Evolutionary conservation across 2,797 vertebrate species (phyloP).

Genomic region (Eulemur mongoz): DNA sequence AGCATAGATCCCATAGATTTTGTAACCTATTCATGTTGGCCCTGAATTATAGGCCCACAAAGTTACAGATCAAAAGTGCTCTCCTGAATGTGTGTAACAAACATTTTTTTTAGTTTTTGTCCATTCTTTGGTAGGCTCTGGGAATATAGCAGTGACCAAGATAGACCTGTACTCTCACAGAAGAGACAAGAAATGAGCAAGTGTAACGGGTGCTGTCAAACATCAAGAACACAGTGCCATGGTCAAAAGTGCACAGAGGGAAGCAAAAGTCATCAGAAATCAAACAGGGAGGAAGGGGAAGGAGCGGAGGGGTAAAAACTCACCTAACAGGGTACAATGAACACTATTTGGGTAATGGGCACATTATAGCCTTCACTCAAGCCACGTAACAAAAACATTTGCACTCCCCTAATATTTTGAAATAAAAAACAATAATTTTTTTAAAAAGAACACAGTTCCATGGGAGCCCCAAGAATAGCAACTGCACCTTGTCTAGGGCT

Average conservation of each 20-base stretch:
- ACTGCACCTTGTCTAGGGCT: background rate
- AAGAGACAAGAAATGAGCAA: background rate
- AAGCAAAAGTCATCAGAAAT: background rate
- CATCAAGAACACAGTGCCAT: background rate
- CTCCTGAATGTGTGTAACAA: background rate
- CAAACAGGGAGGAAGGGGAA: background rate
- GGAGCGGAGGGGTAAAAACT: background rate
- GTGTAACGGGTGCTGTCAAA: background rate
- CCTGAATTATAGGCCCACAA: background rate
- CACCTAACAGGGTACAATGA: background rate
- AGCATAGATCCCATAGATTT: background rate
- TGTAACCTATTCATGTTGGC: background rate
- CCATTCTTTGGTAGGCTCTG: background rate
- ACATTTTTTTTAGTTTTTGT: background rate
- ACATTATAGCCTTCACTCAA: background rate
- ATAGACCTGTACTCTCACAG: background rate
- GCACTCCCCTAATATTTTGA: background rate
- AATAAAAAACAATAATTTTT: background rate
- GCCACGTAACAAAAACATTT: background rate
- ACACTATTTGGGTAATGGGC: background rate
- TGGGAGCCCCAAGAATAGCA: background rate
- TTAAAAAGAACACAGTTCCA: background rate
- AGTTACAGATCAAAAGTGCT: background rate
- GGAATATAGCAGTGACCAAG: background rate
- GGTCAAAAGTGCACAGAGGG: background rate